Evolutionary conservation across 1,140 invertebrate species (phyloP), one percentile per base, ranked within the genome.

Genomic region (Heliconius eleuchia): DNA sequence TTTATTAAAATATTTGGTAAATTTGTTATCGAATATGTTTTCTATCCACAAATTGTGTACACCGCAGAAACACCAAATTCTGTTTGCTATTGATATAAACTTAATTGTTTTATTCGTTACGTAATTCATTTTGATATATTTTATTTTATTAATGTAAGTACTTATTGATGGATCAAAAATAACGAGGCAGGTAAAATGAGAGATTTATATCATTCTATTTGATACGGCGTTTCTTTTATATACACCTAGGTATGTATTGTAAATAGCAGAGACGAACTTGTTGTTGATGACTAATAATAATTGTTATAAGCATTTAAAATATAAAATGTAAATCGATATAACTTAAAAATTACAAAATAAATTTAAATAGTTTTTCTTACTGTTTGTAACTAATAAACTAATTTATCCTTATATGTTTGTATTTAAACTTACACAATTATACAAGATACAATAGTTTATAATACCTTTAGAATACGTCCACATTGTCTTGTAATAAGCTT

Each of bases 1-100:
- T 55, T 73, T 83, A 46, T 75, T 60, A 8, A 79, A 71, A 42
- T 71, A 75, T 55, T 74, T 55, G 7, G 16, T 37, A 73, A 72
- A 39, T 60, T 75, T 71, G 27, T 52, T 66, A 42, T 75, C 30
- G 52, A 60, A 71, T 23, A 27, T 55, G 18, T 76, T 55, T 19
- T 27, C 60, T 50, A 70, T 30, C 74, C 74, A 76, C 60, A 76
- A 46, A 71, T 76, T 50, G n/a, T 34, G 34, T 23, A 76, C 11
- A 23, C 74, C 74, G 11, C 37, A 60, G 18, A 75, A 18, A 30
- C 70, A 75, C 8, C 34, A 75, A 16, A 80, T 23, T 80, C 57
- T 73, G 23, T 76, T 80, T 4, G 74, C 27, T 73, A 34, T 71
- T 42, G 37, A 57, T 42, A 76, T 72, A 37, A 76, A 75, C 3